Percentiles rank a stretch among this genome's conserved stretches.
phyloP scores from a whole-genome alignment of 2,888 invertebrate species.

The Andricus quercusramuli region DNA sequence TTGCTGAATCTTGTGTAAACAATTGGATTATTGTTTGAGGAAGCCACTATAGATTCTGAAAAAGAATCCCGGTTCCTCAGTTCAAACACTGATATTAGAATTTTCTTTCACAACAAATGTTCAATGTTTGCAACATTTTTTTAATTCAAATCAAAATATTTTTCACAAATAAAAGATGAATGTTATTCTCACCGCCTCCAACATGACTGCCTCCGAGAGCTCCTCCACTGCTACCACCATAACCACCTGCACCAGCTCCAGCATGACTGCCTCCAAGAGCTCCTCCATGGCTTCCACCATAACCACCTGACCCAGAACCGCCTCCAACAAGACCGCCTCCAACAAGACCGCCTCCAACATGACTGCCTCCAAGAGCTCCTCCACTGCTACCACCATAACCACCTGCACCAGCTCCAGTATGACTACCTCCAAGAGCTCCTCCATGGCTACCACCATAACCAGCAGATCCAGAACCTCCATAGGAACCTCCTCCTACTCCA shows the following conservation, averaged over 20 bases:
- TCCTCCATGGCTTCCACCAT: conserved; percentile 33
- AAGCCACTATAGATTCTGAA: no score
- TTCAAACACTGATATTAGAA: background rate
- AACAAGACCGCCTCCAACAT: background rate
- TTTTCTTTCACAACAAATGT: background rate
- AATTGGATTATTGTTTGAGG: no score
- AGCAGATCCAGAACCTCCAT: background rate
- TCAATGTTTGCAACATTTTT: no score
- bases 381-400: conserved; percentile 26
- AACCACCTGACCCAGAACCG: background rate
- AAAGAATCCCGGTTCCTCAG: no score
- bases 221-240: conserved; percentile 32
- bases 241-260: background rate
- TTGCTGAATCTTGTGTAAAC: no score
- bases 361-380: conserved; percentile 5
- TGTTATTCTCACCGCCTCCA: background rate
- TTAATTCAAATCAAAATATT: no score
- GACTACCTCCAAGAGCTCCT: conserved; percentile 22
- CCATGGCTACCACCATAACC: conserved; percentile 35
- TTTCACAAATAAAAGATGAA: no score
- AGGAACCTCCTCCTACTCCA: background rate
- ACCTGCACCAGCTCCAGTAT: background rate
- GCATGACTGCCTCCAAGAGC: background rate
- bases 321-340: conserved; percentile 2
- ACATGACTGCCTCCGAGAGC: background rate